These are phyloP conservation scores for Numenius phaeopus DNA, from an alignment of 2,797 vertebrate genomes.

Conservation along the genomic window DNA sequence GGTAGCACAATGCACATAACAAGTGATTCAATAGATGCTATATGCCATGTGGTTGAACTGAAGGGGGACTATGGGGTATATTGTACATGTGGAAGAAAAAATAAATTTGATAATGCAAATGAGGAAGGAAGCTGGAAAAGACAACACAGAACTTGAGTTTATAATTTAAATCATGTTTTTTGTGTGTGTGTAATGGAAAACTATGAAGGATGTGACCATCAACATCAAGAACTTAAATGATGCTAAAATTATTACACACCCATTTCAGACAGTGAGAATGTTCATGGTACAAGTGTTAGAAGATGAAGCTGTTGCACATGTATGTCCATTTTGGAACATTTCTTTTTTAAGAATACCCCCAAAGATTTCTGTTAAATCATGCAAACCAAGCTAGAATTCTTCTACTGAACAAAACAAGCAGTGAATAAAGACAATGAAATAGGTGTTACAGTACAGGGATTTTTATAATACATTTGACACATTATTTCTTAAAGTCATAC, in stretches of 20 bases:
- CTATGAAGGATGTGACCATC: background rate
- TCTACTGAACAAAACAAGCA: background rate
- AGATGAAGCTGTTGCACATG: background rate
- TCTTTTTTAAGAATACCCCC: background rate
- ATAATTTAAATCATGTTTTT: background rate
- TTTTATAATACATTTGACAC: constrained; percentile 12
- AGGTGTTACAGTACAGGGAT: background rate
- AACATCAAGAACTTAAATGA: background rate
- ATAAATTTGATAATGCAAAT: background rate
- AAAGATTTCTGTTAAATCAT: background rate
- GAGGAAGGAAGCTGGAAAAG: background rate
- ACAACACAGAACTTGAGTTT: background rate
- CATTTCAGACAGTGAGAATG: background rate
- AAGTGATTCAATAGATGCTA: background rate
- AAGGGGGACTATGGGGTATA: background rate
- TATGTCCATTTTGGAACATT: background rate
- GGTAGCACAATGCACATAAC: background rate
- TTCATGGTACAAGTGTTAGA: background rate
- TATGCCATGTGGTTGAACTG: background rate
- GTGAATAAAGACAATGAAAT: background rate
- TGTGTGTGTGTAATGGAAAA: background rate
- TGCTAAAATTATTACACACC: background rate
- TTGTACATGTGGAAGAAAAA: background rate
- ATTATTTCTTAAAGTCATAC: constrained; percentile 21
- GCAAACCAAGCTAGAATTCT: background rate